These are phyloP conservation scores for Piaya cayana DNA, from an alignment of 2,113 vertebrate species.

Conservation along the genomic window DNA sequence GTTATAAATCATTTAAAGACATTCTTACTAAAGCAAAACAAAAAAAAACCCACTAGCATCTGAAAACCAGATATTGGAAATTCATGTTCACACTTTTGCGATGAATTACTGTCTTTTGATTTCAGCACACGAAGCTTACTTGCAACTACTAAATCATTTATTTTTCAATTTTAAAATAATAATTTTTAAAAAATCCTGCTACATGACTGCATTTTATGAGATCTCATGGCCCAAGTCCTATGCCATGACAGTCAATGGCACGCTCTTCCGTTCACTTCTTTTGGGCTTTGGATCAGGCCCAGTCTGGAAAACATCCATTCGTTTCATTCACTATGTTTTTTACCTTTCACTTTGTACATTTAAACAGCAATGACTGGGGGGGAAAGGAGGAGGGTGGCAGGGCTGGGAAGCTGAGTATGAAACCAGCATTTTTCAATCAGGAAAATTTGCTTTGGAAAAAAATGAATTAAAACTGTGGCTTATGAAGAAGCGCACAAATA, in stretches of 20 bases:
- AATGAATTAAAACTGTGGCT: neutral
- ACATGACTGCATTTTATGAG: slow-evolving; percentile 20
- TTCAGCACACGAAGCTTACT: neutral
- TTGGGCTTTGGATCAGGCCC: neutral
- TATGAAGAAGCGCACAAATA: slow-evolving; percentile 10
- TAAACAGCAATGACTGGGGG: neutral
- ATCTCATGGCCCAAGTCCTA: neutral
- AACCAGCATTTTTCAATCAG: slow-evolving; percentile 50
- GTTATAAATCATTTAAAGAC: slow-evolving; percentile 55
- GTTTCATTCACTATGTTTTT: neutral
- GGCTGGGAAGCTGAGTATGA: neutral
- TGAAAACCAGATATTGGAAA: slow-evolving; percentile 41
- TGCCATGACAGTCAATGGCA: neutral
- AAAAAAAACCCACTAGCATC: neutral
- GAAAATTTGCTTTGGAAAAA: slow-evolving; percentile 16
- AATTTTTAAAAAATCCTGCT: neutral
- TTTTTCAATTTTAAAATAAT: slow-evolving; percentile 19
- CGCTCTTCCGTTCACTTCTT: neutral
- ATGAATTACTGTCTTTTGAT: slow-evolving; percentile 12
- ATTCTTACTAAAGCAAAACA: slow-evolving; percentile 55
- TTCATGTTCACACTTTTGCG: slow-evolving; percentile 58
- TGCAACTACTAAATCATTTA: neutral
- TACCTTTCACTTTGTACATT: neutral
- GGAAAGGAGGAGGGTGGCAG: rapidly evolving
- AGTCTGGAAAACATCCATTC: slow-evolving; percentile 1